Percentiles rank a stretch among this genome's conserved stretches.
Evolutionary conservation across 2,113 vertebrate species (phyloP).

Genomic region (Pundamilia nyererei): DNA sequence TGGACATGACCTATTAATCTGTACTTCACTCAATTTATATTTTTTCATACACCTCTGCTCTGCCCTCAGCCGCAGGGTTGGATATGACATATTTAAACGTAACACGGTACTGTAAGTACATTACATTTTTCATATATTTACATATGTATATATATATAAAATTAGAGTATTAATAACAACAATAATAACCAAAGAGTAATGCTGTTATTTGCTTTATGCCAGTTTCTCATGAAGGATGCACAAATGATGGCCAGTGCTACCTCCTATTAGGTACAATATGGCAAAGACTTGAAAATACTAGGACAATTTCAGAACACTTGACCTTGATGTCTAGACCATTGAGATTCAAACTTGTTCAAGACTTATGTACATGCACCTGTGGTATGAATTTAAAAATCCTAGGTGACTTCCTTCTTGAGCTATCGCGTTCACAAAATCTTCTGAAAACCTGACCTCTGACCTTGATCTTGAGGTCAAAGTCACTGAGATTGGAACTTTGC

Average conservation of each 20-base stretch:
- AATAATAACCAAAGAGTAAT: neutral
- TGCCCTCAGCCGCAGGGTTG: neutral
- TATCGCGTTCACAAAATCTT: accelerated
- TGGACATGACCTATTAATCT: neutral
- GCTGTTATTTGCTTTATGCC: neutral
- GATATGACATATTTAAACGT: neutral
- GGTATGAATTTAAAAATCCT: neutral
- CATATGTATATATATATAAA: neutral
- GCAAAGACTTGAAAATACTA: neutral
- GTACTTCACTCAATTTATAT: neutral
- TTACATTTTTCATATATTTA: neutral
- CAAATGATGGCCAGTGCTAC: neutral
- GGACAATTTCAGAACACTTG: neutral
- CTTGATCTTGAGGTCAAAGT: neutral
- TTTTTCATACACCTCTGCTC: neutral
- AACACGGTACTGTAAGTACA: neutral
- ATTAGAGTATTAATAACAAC: neutral
- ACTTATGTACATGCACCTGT: neutral
- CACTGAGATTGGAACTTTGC: neutral
- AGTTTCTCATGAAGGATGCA: neutral
- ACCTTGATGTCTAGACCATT: neutral
- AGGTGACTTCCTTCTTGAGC: neutral
- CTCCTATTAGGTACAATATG: neutral
- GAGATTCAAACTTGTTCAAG: neutral
- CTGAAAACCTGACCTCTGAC: neutral